These are phyloP conservation scores for Monopis laevigella DNA, from an alignment of 2,888 invertebrate genomes.

Conservation along the genomic window DNA sequence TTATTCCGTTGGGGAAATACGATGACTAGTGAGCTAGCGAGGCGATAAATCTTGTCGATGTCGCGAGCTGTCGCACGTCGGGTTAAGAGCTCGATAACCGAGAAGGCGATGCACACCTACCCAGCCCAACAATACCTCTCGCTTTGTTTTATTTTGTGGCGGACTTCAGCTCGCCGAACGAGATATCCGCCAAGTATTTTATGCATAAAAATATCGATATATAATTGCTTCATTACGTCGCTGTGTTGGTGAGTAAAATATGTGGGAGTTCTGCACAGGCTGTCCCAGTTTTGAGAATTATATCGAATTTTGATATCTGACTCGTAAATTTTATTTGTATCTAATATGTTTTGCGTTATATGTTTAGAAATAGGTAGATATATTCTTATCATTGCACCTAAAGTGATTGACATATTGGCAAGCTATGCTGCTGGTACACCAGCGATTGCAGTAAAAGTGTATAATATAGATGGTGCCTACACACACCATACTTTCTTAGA, in stretches of 20 bases:
- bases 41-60: conserved; percentile 62
- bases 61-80: conserved; percentile 62
- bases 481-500: too few relatives aligned
- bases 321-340: too few relatives aligned
- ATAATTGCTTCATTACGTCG: conserved; percentile 69
- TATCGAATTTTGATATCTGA: too few relatives aligned
- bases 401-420: too few relatives aligned
- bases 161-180: conserved; percentile 39
- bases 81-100: conserved; percentile 67
- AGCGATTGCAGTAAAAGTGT: too few relatives aligned
- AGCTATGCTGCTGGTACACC: too few relatives aligned
- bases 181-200: conserved; percentile 64
- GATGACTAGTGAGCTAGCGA: conserved; percentile 62
- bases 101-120: conserved; percentile 54
- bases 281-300: conserved; percentile 35
- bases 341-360: too few relatives aligned
- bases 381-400: too few relatives aligned
- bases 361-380: too few relatives aligned
- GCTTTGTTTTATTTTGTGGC: conserved; percentile 61
- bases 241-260: conserved; percentile 65
- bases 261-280: conserved; percentile 61
- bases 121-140: conserved; percentile 50
- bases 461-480: too few relatives aligned
- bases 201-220: conserved; percentile 69
- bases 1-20: conserved; percentile 56